These are phyloP conservation scores for Epirrita christyi DNA, from an alignment of 2,888 invertebrate genomes.

Conservation along the genomic window DNA sequence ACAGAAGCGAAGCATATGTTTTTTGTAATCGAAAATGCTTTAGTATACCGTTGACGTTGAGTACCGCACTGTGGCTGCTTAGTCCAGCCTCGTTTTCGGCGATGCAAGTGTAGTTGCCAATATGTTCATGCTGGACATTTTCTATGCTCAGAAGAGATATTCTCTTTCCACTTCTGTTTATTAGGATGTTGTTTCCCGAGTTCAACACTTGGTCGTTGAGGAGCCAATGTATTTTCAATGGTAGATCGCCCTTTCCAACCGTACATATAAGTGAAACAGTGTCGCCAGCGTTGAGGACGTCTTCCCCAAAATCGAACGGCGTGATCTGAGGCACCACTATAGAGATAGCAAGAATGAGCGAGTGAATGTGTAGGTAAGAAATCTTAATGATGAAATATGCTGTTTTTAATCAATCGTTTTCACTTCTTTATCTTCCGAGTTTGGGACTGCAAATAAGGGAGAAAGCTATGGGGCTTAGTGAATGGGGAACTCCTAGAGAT, in stretches of 20 bases:
- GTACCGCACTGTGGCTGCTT: conserved; percentile 85
- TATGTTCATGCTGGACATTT: conserved; percentile 83
- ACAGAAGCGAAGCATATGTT: conserved; percentile 28
- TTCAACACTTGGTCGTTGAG: conserved; percentile 84
- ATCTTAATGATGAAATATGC: background rate
- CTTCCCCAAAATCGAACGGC: conserved; percentile 90
- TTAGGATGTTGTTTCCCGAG: conserved; percentile 47
- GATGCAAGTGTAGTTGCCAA: conserved; percentile 86
- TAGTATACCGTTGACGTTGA: conserved; percentile 87
- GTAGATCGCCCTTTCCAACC: conserved; percentile 88
- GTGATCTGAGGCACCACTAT: conserved; percentile 85
- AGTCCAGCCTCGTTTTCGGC: conserved; percentile 87
- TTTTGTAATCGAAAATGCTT: conserved; percentile 13
- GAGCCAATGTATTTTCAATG: conserved; percentile 88
- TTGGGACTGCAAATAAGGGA: conserved; percentile 6
- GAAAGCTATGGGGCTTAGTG: background rate
- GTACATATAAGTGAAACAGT: conserved; percentile 88
- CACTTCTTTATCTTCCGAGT: background rate
- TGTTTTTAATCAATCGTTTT: too few species aligned
- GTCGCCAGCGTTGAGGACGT: conserved; percentile 89
- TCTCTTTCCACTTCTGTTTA: conserved; percentile 56
- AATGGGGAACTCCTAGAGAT: conserved; percentile 10
- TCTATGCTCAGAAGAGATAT: conserved; percentile 82
- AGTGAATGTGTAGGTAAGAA: background rate
- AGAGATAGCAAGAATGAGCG: conserved; percentile 26